Percentiles rank a stretch among this genome's conserved stretches.
phyloP scores from a whole-genome alignment of 2,888 invertebrate genomes.

The Craniophora ligustri region DNA sequence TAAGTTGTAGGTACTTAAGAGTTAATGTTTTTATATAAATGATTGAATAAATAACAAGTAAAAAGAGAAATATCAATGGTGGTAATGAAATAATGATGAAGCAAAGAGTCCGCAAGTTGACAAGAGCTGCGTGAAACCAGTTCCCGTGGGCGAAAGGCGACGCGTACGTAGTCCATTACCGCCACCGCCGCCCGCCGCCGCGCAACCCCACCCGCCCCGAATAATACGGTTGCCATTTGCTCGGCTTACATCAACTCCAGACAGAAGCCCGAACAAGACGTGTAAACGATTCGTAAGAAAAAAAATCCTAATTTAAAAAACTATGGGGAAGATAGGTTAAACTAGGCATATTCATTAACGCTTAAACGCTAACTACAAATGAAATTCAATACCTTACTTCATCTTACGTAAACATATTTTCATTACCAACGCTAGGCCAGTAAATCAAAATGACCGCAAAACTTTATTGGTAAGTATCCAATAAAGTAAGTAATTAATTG shows the following conservation, averaged over 20 bases:
- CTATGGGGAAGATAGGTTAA: background rate
- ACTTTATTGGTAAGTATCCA: constrained; percentile 14
- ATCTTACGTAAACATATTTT: constrained; percentile 29
- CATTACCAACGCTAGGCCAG: constrained; percentile 22
- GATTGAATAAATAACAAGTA: constrained; percentile 14
- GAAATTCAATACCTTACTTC: constrained; percentile 16
- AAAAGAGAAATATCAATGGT: constrained; percentile 6
- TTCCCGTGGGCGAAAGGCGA: constrained; percentile 75
- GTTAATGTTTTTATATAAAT: background rate
- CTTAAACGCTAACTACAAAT: constrained; percentile 1
- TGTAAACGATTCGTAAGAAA: constrained; percentile 4
- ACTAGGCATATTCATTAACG: constrained; percentile 1
- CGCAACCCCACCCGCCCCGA: constrained; percentile 52
- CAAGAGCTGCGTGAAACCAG: constrained; percentile 68
- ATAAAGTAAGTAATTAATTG: too few relatives aligned
- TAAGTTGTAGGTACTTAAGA: too few relatives aligned
- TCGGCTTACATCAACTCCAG: constrained; percentile 43
- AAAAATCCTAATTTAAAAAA: background rate
- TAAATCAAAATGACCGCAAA: constrained; percentile 32
- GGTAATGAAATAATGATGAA: constrained; percentile 53
- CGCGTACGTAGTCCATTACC: constrained; percentile 52
- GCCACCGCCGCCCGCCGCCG: constrained; percentile 46
- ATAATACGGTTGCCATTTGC: constrained; percentile 54
- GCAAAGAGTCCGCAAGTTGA: constrained; percentile 57
- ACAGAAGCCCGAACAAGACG: constrained; percentile 31